phyloP scores from a whole-genome alignment of 2,113 vertebrate species.

The Mungos mungo region DNA sequence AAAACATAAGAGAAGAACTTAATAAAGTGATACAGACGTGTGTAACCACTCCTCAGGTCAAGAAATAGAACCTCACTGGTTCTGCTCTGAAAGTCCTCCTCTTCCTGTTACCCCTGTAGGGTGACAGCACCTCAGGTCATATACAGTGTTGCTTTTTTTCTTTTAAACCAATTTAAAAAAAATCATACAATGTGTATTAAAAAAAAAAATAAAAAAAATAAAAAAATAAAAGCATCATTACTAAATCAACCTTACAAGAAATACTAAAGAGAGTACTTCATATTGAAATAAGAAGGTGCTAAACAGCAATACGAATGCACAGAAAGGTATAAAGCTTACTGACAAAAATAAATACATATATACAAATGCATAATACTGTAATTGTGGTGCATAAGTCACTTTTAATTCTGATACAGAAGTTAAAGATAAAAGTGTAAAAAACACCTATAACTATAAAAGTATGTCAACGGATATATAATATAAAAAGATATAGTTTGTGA shows the following conservation, averaged over 20 bases:
- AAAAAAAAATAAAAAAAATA: too few relatives aligned
- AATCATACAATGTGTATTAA: neutral
- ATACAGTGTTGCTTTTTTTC: neutral
- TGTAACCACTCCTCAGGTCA: neutral
- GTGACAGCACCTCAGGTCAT: neutral
- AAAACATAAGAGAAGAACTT: too few relatives aligned
- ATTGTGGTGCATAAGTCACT: neutral
- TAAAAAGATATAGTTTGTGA: neutral
- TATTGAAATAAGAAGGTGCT: neutral
- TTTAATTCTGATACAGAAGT: neutral
- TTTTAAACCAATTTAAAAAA: conserved; percentile 28
- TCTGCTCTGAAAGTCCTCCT: neutral
- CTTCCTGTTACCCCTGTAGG: neutral
- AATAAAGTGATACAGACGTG: too few relatives aligned
- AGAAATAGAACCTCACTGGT: neutral
- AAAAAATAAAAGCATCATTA: neutral
- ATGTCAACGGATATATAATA: neutral
- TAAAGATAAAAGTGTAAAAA: neutral
- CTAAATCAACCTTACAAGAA: neutral
- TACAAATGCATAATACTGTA: neutral
- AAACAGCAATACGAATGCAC: neutral
- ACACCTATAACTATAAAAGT: neutral
- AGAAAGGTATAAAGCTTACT: neutral
- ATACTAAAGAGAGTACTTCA: neutral
- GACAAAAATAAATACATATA: neutral